Evolutionary conservation across 1,140 invertebrate genomes (phyloP), one percentile per base, ranked within the genome.

Genomic region (Lepidurus packardi): DNA sequence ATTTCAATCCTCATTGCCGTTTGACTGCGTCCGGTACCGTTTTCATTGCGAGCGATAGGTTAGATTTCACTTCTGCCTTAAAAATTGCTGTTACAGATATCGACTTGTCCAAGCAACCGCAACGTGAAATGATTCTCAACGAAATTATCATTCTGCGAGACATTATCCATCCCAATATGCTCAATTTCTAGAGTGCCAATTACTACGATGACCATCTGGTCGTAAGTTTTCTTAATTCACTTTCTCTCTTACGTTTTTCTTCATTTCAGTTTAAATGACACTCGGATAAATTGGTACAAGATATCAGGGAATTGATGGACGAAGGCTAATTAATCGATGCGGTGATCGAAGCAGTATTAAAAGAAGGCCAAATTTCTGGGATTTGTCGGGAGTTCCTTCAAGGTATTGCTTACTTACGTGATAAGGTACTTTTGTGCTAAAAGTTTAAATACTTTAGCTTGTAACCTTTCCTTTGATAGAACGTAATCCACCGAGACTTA

Each of bases 301-400:
- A 85, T 75, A 87, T 91, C 9, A 98, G 98, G 96, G 97, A 99
- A 85, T 34, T 2, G 34, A 3, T 99, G 78, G 94, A 97, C 82
- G 97, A 96, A 43, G 97, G 97, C 5, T 94, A 96, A 0, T 85
- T 99, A 5, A 99, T 4, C 0, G 96, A 99, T 85, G 96, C 99
- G 2, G 97, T 98, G 1, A 98, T 95, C 2, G 97, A 98, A 87
- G 97, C 96, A 1, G 91, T 98, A 13, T 98, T 99, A 95, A 95
- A 97, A 82, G 96, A 98, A 85, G 90, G 91, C 2, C 97, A 99
- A 85, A 99, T 99, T 76, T 96, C 97, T 13, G 95, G 95, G 21
- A 95, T 99, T 3, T 96, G 93, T 82, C 89, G 91, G 77, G 96
- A 98, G 87, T 95, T 95, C 45, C 86, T 98, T 3, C 92, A 96